Conservation (phyloP, 2,888 invertebrate genomes). For the Agriopis leucophaearia region DNA sequence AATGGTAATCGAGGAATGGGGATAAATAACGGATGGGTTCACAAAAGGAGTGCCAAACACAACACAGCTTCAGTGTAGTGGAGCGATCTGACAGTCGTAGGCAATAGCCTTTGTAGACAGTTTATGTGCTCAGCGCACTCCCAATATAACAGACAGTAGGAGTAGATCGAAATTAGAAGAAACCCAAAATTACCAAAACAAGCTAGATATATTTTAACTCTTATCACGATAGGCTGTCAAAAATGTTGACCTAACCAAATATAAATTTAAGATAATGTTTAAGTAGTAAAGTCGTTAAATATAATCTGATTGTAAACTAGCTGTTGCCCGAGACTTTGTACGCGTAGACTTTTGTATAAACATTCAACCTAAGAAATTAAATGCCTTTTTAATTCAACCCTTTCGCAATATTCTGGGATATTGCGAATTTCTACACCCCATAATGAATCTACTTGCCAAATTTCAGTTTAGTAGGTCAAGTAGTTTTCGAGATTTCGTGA, state of each 20-base stretch:
- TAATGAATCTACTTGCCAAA: too few species aligned
- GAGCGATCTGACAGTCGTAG: conserved; percentile 62
- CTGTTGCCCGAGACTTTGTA: too few species aligned
- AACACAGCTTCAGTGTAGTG: conserved; percentile 60
- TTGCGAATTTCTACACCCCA: too few species aligned
- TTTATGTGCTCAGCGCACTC: conserved; percentile 62
- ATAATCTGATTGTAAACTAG: too few species aligned
- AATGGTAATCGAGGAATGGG: conserved; percentile 53
- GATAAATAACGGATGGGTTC: conserved; percentile 54
- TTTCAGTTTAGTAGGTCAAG: too few species aligned
- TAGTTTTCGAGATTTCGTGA: too few species aligned
- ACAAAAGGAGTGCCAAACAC: conserved; percentile 71
- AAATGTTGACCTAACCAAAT: neutral
- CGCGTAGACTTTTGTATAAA: too few species aligned
- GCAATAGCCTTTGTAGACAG: conserved; percentile 72
- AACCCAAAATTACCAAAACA: neutral
- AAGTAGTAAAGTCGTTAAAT: too few species aligned
- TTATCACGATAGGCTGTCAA: neutral
- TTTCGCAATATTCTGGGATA: too few species aligned
- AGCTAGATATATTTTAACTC: neutral
- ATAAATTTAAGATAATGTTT: too few species aligned
- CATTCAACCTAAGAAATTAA: too few species aligned
- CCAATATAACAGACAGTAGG: conserved; percentile 20
- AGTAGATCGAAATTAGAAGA: neutral
- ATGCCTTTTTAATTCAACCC: too few species aligned